phyloP scores from a whole-genome alignment of 2,797 vertebrate genomes.

The Gallinago stenura region DNA sequence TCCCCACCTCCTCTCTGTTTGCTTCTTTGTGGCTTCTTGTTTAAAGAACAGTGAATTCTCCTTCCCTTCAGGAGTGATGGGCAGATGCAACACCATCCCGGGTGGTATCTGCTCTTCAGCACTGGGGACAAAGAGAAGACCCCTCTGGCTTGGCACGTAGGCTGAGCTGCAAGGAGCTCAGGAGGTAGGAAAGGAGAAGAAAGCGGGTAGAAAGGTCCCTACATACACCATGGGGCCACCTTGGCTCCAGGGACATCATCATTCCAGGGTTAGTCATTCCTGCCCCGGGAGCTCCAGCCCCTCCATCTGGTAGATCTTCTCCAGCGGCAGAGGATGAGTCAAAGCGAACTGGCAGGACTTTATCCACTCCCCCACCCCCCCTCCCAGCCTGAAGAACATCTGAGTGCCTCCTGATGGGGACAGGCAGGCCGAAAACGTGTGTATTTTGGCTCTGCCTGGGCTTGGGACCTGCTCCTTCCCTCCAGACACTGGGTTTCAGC shows the following conservation, averaged over 20 bases:
- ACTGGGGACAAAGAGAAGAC: neutral
- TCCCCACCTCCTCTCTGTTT: neutral
- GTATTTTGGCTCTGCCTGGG: neutral
- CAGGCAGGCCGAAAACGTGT: neutral
- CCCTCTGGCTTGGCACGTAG: rapidly evolving
- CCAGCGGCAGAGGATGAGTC: neutral
- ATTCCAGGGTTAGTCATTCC: neutral
- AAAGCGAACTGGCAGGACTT: neutral
- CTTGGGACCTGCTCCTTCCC: neutral
- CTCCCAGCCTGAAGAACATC: neutral
- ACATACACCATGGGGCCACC: rapidly evolving
- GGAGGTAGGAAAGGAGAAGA: neutral
- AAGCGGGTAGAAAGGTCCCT: neutral
- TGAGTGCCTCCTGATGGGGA: conserved; percentile 20
- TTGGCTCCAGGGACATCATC: neutral
- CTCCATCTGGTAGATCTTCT: neutral
- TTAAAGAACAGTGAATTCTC: neutral
- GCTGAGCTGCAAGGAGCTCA: neutral
- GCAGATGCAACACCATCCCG: neutral
- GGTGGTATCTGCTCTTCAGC: neutral
- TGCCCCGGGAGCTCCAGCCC: neutral
- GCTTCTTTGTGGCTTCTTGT: neutral
- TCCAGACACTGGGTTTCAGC: neutral
- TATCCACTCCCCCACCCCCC: too few relatives aligned
- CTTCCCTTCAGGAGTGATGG: rapidly evolving